Percentiles rank a stretch among this genome's conserved stretches.
These are phyloP conservation scores for Orussus abietinus DNA, from an alignment of 1,140 invertebrate species.

Conservation along the genomic window DNA sequence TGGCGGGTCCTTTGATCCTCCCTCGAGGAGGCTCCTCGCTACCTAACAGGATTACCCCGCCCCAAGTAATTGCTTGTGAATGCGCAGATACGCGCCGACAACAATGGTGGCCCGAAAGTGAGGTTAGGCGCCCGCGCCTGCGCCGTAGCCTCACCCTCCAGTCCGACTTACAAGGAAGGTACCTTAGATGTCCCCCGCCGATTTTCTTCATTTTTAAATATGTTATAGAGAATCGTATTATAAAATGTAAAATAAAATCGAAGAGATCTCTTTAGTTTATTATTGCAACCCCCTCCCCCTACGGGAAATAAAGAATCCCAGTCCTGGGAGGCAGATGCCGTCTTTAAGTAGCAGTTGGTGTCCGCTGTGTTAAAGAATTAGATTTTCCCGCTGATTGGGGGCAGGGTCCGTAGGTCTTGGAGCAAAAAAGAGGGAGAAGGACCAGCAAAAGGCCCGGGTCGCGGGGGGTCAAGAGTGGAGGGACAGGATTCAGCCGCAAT, in stretches of 20 bases:
- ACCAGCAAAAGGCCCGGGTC: slow-evolving; percentile 2
- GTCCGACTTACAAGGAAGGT: slow-evolving; percentile 3
- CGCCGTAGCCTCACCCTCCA: not conserved
- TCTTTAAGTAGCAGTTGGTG: slow-evolving; percentile 48
- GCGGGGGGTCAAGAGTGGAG: slow-evolving; percentile 3
- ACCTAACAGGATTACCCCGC: slow-evolving; percentile 41
- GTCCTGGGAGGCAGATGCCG: slow-evolving; percentile 44
- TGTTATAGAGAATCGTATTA: not conserved
- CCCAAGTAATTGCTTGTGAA: slow-evolving; percentile 42
- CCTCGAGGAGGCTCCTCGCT: slow-evolving; percentile 22
- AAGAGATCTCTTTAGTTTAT: too few species aligned
- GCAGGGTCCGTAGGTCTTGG: too few species aligned
- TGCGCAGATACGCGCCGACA: slow-evolving; percentile 36
- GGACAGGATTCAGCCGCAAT: slow-evolving; percentile 31
- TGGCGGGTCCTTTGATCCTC: slow-evolving; percentile 38
- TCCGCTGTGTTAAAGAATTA: slow-evolving; percentile 49
- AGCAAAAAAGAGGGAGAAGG: slow-evolving; percentile 27
- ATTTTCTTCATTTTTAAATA: too few species aligned
- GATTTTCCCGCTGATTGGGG: slow-evolving; percentile 28
- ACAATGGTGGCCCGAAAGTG: slow-evolving; percentile 22
- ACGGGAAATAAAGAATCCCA: too few species aligned
- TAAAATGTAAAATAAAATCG: not conserved
- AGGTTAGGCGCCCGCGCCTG: too few species aligned
- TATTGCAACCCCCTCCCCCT: too few species aligned
- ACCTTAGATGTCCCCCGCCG: too few species aligned